Evolutionary conservation across 2,888 invertebrate species (phyloP).

Genomic region (Atrina japonica): DNA sequence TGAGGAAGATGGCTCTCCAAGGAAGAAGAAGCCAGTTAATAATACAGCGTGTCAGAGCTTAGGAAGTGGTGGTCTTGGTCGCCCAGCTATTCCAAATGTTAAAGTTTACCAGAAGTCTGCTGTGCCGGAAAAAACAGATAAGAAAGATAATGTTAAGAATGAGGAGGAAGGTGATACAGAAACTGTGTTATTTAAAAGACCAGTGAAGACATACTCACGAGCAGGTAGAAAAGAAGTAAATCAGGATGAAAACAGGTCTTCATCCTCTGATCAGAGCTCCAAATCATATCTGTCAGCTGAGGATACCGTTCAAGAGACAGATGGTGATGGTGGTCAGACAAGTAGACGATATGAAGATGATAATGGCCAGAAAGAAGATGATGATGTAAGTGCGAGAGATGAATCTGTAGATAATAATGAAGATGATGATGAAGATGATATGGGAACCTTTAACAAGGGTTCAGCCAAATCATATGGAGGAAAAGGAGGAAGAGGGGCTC

Average conservation of each 20-base stretch:
- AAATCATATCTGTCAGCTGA: neutral
- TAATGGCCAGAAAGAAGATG: constrained; percentile 39
- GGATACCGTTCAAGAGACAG: constrained; percentile 19
- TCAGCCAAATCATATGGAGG: constrained; percentile 4
- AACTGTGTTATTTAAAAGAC: constrained; percentile 48
- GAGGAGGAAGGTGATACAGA: constrained; percentile 47
- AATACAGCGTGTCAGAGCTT: constrained; percentile 17
- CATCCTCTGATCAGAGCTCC: neutral
- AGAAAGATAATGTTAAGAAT: constrained; percentile 38
- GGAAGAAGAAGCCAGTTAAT: constrained; percentile 45
- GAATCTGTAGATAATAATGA: constrained; percentile 34
- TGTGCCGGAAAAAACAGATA: constrained; percentile 7
- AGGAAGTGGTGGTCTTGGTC: constrained; percentile 27
- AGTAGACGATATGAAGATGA: constrained; percentile 29
- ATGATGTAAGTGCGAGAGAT: constrained; percentile 30
- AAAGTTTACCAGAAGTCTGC: constrained; percentile 30
- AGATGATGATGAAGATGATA: constrained; percentile 34
- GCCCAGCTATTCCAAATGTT: constrained; percentile 42
- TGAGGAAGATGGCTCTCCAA: constrained; percentile 59
- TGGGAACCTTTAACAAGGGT: neutral
- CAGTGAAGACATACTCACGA: constrained; percentile 54
- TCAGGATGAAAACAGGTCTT: neutral
- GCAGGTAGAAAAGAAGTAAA: constrained; percentile 35
- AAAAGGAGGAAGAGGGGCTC: neutral
- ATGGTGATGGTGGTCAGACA: constrained; percentile 26